Evolutionary conservation across 1,140 invertebrate genomes (phyloP), one percentile per base, ranked within the genome.

Genomic region (Drosophila kepulauana): DNA sequence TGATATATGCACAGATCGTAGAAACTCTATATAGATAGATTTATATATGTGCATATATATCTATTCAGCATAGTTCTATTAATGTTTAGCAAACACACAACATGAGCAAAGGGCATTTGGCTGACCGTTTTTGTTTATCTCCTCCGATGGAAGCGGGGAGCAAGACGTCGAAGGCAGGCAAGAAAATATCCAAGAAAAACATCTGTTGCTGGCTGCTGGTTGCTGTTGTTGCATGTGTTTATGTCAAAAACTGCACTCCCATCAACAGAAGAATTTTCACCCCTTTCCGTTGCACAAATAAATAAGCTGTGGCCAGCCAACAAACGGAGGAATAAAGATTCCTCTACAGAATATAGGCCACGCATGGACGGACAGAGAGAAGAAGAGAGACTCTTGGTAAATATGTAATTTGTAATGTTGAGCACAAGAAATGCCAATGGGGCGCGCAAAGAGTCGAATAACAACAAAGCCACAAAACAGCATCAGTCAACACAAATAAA

Each of bases 61-160:
- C 54, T 66, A 5, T 20, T 61, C 69, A 69, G 43, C 73, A 78
- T 81, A 84, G 77, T 82, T 82, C 81, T 84, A 84, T 78, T 81
- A 84, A 81, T 86, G 81, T 84, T 81, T 85, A 78, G 67, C 79
- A 71, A 82, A 77, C 48, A 68, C 30, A 51, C 56, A 65, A 52
- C 63, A 64, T 45, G 61, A 73, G 65, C 65, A 77, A 77, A 85
- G 73, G 78, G 81, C 66, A 75, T 35, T 49, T 51, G 54, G 41
- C 43, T 7, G 48, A 30, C 54, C 30, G 10, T 41, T 56, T 71
- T 58, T 81, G 81, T 84, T 84, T 84, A 84, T 80, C 58, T 62
- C 46, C 15, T 62, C 46, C 13, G 45, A 20, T 28, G 16, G n/a
- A 0, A 43, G 35, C 8, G 43, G 15, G 41, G 11, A 38, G 25